Evolutionary conservation across 2,797 vertebrate species (phyloP), one percentile per base, ranked within the genome.

Genomic region (Tiaroga cobitis): DNA sequence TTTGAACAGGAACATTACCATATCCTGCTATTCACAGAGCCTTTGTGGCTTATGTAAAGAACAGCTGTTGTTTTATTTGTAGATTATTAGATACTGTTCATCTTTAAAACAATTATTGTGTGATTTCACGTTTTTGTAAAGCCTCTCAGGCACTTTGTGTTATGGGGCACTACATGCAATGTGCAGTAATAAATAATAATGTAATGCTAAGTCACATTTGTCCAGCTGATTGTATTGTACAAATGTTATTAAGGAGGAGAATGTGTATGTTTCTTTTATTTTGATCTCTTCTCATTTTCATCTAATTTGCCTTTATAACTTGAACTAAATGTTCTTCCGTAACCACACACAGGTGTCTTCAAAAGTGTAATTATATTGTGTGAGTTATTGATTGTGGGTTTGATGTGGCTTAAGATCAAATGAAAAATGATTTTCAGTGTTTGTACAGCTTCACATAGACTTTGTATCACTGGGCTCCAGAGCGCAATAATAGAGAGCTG

Each of bases 361-460:
- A 32, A 10, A 32, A 5, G 15, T 72, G 3, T 41, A 26, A 49
- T 19, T 49, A 21, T 46, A 46, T 18, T 16, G 1, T 51, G 72
- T 51, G 26, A 49, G 51, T 74, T 32, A 21, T 51, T 51, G 43
- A 74, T 74, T 74, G 72, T 74, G 46, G 72, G 26, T 51, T 51
- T 21, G 26, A 74, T 74, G 18, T 32, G 72, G 26, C 26, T 74
- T 74, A 26, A 32, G 26, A 21, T 74, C 18, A 51, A 74, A 51
- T 11, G 46, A 21, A 51, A 13, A n/a, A n/a, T 7, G 0, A 11
- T 8, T 56, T 13, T n/a, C 3, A n/a, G 80, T 83, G 84, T 87
- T 75, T 80, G 82, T 69, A 70, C 59, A 69, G 77, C 26, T 16
- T 84, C 59, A 61, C 39, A 34, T 32, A 46, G 11, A 32, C 37